These are phyloP conservation scores for Drosophila fuyamai DNA, from an alignment of 1,140 invertebrate species.

Conservation along the genomic window DNA sequence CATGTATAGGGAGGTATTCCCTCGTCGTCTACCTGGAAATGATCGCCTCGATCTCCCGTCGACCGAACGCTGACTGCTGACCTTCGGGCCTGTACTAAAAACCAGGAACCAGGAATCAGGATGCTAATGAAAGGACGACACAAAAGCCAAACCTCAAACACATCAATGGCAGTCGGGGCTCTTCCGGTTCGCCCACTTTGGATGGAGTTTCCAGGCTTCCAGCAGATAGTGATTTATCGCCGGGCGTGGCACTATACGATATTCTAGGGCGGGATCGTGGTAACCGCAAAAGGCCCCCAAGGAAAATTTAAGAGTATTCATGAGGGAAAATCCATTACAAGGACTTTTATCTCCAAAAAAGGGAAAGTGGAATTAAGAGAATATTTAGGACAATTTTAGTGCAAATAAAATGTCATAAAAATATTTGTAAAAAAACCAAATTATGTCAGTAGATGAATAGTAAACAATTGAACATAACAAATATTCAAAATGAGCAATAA, in stretches of 20 bases:
- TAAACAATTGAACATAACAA: too few relatives aligned
- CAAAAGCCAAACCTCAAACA: constrained; percentile 76
- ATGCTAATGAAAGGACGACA: constrained; percentile 63
- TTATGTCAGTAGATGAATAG: too few relatives aligned
- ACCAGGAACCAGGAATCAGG: constrained; percentile 25
- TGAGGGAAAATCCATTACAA: neutral
- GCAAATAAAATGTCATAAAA: too few relatives aligned
- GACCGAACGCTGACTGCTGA: constrained; percentile 55
- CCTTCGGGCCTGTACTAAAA: constrained; percentile 42
- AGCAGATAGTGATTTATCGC: constrained; percentile 49
- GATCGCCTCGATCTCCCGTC: constrained; percentile 19
- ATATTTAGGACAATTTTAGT: too few relatives aligned
- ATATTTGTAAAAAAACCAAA: too few relatives aligned
- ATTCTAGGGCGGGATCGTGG: constrained; percentile 36
- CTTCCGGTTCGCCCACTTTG: constrained; percentile 54
- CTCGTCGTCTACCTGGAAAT: constrained; percentile 50
- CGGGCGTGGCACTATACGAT: constrained; percentile 13
- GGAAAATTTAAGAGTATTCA: neutral
- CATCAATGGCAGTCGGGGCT: constrained; percentile 29
- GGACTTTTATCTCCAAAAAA: neutral
- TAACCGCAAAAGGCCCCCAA: constrained; percentile 8
- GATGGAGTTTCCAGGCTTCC: neutral
- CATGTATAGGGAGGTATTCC: constrained; percentile 27
- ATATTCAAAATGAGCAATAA: too few relatives aligned
- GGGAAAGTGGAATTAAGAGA: neutral